Base-by-base conservation (phyloP, 2,113 vertebrate species). In the Todiramphus saurophagus region DNA sequence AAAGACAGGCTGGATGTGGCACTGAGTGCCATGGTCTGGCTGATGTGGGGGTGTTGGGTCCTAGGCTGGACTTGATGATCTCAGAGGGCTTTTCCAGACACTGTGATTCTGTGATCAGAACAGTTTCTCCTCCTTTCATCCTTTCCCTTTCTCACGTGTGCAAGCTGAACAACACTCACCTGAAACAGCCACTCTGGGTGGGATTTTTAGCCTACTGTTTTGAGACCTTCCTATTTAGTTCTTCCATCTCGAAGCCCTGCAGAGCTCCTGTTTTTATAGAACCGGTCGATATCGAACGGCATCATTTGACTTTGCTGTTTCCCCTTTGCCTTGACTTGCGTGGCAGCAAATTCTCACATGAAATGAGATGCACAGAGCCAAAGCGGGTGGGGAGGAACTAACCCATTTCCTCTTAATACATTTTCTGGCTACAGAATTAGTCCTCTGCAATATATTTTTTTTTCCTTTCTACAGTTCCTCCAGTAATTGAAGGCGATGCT, bases 391-490 rank as follows among this genome's bases (percentile, higher is more conserved):
- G 56, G 50, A 83, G 50, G 58, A 90, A 55, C 17, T 20, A 72
- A 72, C 41, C 11, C 25, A 17, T 95, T 93, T 85, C 58, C 59
- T 93, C 33, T 83, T 70, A 62, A 72, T 93, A 33, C 28, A 8
- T 91, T 97, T 95, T 89, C 56, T 97, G 63, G 70, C 67, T 85
- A 11, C 50, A 66, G 75, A 89, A 82, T 86, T 41, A 93, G 93
- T 67, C 16, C 3, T 13, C 90, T 94, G 55, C 77, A 82, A 76
- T 92, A 11, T 35, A 44, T 24, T 72, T 81, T 73, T 96, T 81
- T 73, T 96, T 60, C 43, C 16, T 90, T 76, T 81, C 81, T 89
- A 25, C 81, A 99, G 99, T 99, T 94, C 99, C 99, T 95, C 99
- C 99, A 10, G 91, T 98, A 79, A 99, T 99, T 37, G 97, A 98